Conservation (phyloP, 1,140 invertebrate genomes). For the Trypoxylus dichotomus region DNA sequence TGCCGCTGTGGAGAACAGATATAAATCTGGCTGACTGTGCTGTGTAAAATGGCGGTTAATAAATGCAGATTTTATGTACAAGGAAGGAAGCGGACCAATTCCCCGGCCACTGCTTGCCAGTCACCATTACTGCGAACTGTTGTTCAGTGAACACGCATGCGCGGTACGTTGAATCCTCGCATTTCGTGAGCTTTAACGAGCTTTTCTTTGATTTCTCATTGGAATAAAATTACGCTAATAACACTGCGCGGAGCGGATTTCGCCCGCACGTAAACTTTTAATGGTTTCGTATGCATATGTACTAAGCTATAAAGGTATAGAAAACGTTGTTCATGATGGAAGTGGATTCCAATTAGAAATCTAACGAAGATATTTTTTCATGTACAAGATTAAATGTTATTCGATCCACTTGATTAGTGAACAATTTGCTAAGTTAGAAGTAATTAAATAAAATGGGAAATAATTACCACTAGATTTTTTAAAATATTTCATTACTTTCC, state of each 20-base stretch:
- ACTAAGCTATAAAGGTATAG: not conserved
- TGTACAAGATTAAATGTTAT: too few relatives aligned
- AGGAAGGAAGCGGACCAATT: slow-evolving; percentile 42
- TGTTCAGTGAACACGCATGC: slow-evolving; percentile 28
- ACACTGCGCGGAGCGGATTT: not conserved
- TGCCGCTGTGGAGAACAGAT: not conserved
- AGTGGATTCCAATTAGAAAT: not conserved
- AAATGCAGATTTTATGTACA: slow-evolving; percentile 43
- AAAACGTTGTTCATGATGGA: not conserved
- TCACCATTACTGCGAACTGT: slow-evolving; percentile 11
- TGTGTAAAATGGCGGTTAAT: slow-evolving; percentile 38
- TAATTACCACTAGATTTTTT: too few relatives aligned
- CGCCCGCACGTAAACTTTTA: slow-evolving; percentile 14
- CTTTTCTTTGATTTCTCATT: slow-evolving; percentile 27
- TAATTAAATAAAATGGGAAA: too few relatives aligned
- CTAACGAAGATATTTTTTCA: not conserved
- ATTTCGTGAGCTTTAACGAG: slow-evolving; percentile 30
- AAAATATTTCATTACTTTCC: too few relatives aligned
- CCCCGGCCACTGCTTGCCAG: slow-evolving; percentile 37
- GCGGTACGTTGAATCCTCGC: slow-evolving; percentile 22
- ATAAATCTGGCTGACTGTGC: slow-evolving; percentile 14
- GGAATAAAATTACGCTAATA: slow-evolving; percentile 24
- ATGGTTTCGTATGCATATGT: not conserved
- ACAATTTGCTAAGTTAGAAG: too few relatives aligned
- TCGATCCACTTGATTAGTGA: too few relatives aligned